phyloP scores from a whole-genome alignment of 2,797 vertebrate genomes.

The Malacoraja senta region DNA sequence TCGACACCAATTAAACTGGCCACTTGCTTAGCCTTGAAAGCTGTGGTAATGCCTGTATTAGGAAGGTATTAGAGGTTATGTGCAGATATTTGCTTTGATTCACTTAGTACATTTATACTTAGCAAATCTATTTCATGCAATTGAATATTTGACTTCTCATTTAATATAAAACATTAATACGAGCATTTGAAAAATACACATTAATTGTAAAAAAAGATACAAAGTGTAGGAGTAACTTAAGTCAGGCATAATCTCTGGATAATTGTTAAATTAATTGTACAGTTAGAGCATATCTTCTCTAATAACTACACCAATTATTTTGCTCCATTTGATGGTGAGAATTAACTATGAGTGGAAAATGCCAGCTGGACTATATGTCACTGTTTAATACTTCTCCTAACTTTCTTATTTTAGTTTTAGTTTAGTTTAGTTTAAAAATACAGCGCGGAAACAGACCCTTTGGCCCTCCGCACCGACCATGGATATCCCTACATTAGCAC shows the following conservation, averaged over 20 bases:
- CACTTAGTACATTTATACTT: neutral
- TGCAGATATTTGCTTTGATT: neutral
- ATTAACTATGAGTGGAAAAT: neutral
- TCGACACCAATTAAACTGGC: slow-evolving; percentile 87
- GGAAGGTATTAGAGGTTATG: neutral
- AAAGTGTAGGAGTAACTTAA: too few relatives aligned
- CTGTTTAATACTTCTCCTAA: neutral
- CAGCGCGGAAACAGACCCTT: too few relatives aligned
- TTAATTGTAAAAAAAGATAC: neutral
- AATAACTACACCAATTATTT: neutral
- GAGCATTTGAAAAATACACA: neutral
- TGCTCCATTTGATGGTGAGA: neutral
- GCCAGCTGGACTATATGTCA: neutral
- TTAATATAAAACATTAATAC: neutral
- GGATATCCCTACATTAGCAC: too few relatives aligned
- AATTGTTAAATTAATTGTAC: neutral
- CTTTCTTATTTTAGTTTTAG: neutral
- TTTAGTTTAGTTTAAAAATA: too few relatives aligned
- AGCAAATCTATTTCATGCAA: neutral
- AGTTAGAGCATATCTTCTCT: neutral
- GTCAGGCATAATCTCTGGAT: neutral
- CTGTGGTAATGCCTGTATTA: slow-evolving; percentile 56
- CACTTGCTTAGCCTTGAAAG: slow-evolving; percentile 58
- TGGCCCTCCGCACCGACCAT: too few relatives aligned
- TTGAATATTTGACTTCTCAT: neutral